Conservation (phyloP, 1,140 invertebrate genomes). For the Varroa destructor region DNA sequence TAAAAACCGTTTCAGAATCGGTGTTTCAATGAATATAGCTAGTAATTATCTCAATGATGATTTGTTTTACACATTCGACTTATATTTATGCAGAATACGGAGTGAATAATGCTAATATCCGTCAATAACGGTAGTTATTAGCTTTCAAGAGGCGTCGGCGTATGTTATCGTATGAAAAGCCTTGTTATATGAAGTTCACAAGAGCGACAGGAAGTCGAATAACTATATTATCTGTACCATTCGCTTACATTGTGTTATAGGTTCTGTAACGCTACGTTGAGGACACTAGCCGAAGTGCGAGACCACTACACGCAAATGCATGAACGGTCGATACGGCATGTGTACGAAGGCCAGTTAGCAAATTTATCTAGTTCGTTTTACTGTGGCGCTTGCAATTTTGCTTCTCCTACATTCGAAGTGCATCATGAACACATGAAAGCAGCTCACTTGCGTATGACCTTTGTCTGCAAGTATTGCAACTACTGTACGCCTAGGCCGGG, state of each 20-base stretch:
- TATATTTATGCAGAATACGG: too few species aligned
- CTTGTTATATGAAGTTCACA: too few species aligned
- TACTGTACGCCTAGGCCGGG: slow-evolving; percentile 36
- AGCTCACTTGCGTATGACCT: slow-evolving; percentile 36
- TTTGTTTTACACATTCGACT: too few species aligned
- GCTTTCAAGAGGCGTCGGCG: too few species aligned
- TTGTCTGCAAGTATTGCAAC: slow-evolving; percentile 35
- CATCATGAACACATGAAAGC: slow-evolving; percentile 38
- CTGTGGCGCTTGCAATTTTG: slow-evolving; percentile 34
- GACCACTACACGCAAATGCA: slow-evolving; percentile 35
- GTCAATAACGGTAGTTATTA: too few species aligned
- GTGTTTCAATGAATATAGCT: too few species aligned
- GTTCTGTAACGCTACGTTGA: slow-evolving; percentile 35
- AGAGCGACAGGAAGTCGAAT: too few species aligned
- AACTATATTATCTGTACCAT: background rate
- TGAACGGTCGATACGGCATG: slow-evolving; percentile 34
- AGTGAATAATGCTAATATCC: too few species aligned
- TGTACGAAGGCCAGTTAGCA: slow-evolving; percentile 32
- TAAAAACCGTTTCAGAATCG: too few species aligned
- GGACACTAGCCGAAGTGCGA: slow-evolving; percentile 35
- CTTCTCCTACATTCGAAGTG: slow-evolving; percentile 33
- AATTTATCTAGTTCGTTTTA: slow-evolving; percentile 35
- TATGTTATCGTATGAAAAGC: too few species aligned
- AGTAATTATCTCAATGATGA: too few species aligned
- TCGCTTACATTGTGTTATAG: background rate